Percentiles rank a stretch among this genome's conserved stretches.
These are phyloP conservation scores for Cheirogaleus major DNA, from an alignment of 2,797 vertebrate genomes.

Conservation along the genomic window DNA sequence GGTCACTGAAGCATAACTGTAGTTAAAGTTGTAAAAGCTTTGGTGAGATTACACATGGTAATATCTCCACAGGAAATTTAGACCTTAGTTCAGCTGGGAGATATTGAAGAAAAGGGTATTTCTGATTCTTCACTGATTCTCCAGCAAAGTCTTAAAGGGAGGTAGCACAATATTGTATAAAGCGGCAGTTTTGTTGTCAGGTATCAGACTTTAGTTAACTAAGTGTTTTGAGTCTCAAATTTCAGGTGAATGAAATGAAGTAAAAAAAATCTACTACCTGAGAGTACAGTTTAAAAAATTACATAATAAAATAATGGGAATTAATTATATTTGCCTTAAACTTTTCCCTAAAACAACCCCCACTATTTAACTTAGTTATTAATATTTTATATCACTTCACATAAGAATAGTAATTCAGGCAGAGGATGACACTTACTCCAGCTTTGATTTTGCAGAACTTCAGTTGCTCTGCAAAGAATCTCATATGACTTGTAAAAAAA, in stretches of 20 bases:
- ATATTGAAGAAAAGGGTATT: neutral
- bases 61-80: neutral
- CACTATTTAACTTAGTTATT: neutral
- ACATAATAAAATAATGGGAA: neutral
- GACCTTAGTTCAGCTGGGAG: neutral
- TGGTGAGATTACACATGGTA: neutral
- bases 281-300: neutral
- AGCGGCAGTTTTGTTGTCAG: neutral
- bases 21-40: neutral
- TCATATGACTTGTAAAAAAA: neutral
- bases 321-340: neutral
- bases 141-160: neutral
- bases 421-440: neutral
- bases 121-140: slow-evolving; percentile 3
- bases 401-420: neutral
- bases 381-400: neutral
- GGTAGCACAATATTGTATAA: neutral
- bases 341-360: neutral
- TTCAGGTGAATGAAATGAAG: neutral
- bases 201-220: neutral
- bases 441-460: neutral
- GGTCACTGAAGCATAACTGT: neutral
- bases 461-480: neutral
- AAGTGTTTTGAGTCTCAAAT: neutral
- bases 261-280: neutral